These are phyloP conservation scores for Drosophila seclusa DNA, from an alignment of 2,888 invertebrate genomes.

Conservation along the genomic window DNA sequence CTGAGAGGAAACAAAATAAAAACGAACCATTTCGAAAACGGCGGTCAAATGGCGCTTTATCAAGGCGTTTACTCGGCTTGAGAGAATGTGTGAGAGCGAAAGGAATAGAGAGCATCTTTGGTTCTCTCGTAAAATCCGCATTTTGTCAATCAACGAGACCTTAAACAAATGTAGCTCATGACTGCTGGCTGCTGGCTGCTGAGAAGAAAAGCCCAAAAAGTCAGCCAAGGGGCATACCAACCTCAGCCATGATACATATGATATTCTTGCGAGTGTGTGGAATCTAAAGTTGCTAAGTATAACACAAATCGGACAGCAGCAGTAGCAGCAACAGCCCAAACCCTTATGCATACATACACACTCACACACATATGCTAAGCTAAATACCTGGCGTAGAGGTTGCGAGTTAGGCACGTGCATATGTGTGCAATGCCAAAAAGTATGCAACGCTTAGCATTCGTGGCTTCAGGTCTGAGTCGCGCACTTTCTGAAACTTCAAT, in stretches of 20 bases:
- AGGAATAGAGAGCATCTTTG: not conserved
- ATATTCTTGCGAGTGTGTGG: slow-evolving; percentile 12
- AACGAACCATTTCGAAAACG: slow-evolving; percentile 46
- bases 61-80: not conserved
- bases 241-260: slow-evolving; percentile 39
- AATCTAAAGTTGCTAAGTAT: slow-evolving; percentile 48
- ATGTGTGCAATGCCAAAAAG: slow-evolving; percentile 50
- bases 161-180: slow-evolving; percentile 46
- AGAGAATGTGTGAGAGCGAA: not conserved
- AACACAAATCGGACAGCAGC: slow-evolving; percentile 28
- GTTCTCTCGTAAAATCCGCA: slow-evolving; percentile 25
- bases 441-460: slow-evolving; percentile 55
- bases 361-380: slow-evolving; percentile 11
- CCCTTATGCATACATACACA: slow-evolving; percentile 10
- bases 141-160: slow-evolving; percentile 36
- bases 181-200: slow-evolving; percentile 25
- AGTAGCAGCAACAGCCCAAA: slow-evolving; percentile 23
- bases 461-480: slow-evolving; percentile 58
- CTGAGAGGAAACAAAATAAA: slow-evolving; percentile 16
- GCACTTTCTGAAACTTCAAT: slow-evolving; percentile 62
- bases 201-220: slow-evolving; percentile 42
- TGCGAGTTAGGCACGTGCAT: slow-evolving; percentile 34
- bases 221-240: slow-evolving; percentile 39
- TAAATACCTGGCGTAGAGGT: slow-evolving; percentile 4
- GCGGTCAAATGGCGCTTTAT: slow-evolving; percentile 60